Conservation (phyloP, 2,113 vertebrate genomes). For the Nipponia nippon region DNA sequence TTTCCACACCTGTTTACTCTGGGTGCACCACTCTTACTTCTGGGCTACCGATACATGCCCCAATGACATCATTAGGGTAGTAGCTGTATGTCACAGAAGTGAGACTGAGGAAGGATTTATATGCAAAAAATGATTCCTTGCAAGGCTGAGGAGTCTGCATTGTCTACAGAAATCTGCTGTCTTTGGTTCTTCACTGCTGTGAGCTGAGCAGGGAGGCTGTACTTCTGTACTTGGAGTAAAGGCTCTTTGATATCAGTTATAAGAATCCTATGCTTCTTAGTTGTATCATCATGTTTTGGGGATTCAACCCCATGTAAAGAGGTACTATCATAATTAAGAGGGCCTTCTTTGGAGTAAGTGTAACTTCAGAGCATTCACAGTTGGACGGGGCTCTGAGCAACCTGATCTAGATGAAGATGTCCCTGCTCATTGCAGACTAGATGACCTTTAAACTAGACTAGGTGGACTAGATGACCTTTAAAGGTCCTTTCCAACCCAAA, state of each 20-base stretch:
- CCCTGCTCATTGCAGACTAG: no score
- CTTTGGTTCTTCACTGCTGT: neutral
- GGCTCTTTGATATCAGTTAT: neutral
- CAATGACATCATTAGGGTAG: neutral
- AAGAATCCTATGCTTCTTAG: neutral
- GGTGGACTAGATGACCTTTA: no score
- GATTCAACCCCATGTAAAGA: neutral
- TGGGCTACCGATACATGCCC: fast-evolving
- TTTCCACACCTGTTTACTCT: neutral
- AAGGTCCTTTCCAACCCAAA: neutral
- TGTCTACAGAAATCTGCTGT: neutral
- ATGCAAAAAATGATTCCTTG: neutral
- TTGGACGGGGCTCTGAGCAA: neutral
- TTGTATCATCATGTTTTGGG: neutral
- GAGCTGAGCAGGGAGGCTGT: neutral
- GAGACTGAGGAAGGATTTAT: neutral
- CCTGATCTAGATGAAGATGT: neutral
- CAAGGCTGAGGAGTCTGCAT: neutral
- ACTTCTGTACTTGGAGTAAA: neutral
- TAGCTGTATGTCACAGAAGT: neutral
- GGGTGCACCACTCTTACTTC: neutral
- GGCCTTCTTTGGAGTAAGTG: neutral
- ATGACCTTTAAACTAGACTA: no score
- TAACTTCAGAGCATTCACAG: neutral
- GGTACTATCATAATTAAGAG: neutral